Evolutionary conservation across 2,797 vertebrate species (phyloP), one percentile per base, ranked within the genome.

Genomic region (Coranthus polyacanthus): DNA sequence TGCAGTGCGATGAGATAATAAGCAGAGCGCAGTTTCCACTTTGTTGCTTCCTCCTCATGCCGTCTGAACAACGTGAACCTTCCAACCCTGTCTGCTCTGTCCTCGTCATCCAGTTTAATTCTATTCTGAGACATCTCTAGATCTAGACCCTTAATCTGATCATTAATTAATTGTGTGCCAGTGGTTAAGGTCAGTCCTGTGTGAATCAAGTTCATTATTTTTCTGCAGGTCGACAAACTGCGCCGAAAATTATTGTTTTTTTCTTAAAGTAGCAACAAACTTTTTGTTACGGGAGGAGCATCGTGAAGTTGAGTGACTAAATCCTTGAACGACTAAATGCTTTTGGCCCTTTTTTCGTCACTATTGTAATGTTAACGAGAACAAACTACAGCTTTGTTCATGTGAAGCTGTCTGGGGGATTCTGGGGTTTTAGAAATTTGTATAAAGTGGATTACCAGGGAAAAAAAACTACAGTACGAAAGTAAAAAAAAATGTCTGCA

Each of bases 111-210:
- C 36, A 41, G 57, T 68, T 68, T 68, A n/a, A 75, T 82, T 75
- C 77, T 4, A 0, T 52, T 39, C 63, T 52, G 24, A 6, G 15
- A 45, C 38, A 66, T 80, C 53, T 82, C 68, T 64, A 18, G 20
- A 77, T 80, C 68, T 32, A 32, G 6, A 62, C 49, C 29, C 57
- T 58, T 79, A 72, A 79, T 72, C 72, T 75, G 72, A 54, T 72
- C 61, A 65, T 79, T 72, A 62, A 80, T 84, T 69, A 58, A 73
- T 81, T 74, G 57, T 56, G 32, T n/a, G n/a, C n/a, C n/a, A n/a
- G n/a, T n/a, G n/a, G n/a, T 65, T 45, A 36, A 21, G 38, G 34
- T 62, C 66, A 81, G 79, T 79, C 72, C 32, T 3, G 1, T 26
- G 7, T n/a, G n/a, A n/a, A n/a, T n/a, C n/a, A n/a, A n/a, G n/a